phyloP scores from a whole-genome alignment of 92 coral and sea anemone species.

The Chrysogorgia sp. region DNA sequence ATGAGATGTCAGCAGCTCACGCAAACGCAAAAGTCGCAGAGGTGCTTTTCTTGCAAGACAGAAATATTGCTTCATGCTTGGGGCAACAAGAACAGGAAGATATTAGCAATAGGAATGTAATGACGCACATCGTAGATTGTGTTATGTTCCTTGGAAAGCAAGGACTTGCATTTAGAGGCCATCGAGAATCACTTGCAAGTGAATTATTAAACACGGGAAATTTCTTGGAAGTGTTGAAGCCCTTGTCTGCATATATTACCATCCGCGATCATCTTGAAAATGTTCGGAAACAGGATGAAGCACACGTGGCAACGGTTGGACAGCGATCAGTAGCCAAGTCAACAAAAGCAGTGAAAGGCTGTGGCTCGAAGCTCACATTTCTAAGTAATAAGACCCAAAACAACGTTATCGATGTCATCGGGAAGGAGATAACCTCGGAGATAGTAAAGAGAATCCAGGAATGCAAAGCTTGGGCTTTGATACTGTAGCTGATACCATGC shows the following conservation, averaged over 20 bases:
- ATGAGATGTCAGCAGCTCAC: neutral
- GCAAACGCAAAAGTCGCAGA: neutral
- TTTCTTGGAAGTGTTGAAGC: no score
- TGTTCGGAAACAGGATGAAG: conserved; percentile 3
- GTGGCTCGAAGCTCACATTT: conserved; percentile 17
- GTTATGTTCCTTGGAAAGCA: no score
- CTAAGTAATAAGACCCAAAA: no score
- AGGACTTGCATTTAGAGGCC: conserved; percentile 12
- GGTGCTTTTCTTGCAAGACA: no score
- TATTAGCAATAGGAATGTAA: no score
- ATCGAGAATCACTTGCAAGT: conserved; percentile 1
- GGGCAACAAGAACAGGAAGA: no score
- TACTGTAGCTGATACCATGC: conserved; percentile 11
- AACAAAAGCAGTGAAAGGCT: conserved; percentile 7
- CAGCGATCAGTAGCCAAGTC: no score
- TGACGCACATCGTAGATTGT: no score
- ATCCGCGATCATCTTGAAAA: conserved; percentile 14
- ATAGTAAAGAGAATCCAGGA: neutral
- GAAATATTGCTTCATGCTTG: no score
- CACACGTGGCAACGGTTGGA: no score
- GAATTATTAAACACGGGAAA: neutral
- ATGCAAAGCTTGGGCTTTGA: conserved; percentile 27
- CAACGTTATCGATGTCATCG: conserved; percentile 17
- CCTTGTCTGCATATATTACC: neutral
- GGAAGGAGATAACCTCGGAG: neutral